Evolutionary conservation across 2,113 vertebrate genomes (phyloP), one percentile per base, ranked within the genome.

Genomic region (Hippocampus comes): DNA sequence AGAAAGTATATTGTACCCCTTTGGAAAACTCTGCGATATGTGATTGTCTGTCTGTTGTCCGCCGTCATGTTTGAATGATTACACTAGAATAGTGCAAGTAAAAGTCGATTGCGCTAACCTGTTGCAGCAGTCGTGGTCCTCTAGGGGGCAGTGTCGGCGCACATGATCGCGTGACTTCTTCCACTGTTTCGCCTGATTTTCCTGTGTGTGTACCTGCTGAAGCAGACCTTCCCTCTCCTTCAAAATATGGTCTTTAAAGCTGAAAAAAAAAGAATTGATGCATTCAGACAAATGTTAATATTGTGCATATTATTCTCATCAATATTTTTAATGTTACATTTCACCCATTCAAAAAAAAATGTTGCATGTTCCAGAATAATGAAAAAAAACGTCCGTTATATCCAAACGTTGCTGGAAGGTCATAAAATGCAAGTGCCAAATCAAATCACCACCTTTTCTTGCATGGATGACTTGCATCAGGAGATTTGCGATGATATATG

Each of bases 231-330:
- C 82, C 78, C 87, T 91, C 78, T 93, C 91, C 80, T 89, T 84
- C 71, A 87, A 76, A 73, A 92, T 86, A 48, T 78, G 67, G 60
- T 88, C 83, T 76, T 92, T 93, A 81, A 90, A 91, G 76, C 91
- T 92, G 59, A n/a, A n/a, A 66, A 18, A 49, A 46, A 17, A 15
- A 27, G 0, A 5, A 27, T 14, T 30, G 8, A 10, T 17, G 10
- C 25, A 27, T 15, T 41, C 38, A 42, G 15, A 20, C 23, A n/a
- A 30, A 65, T 38, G 68, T 59, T 21, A 42, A 15, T 42, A 9
- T 59, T 57, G 2, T 64, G 41, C 34, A 41, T 64, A 9, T 18
- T 30, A 7, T 65, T 42, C 5, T 21, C 34, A 43, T 38, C 23
- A 63, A 34, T 8, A 17, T 63, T 63, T 34, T 17, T 21, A 7